These are phyloP conservation scores for Pitta sordida DNA, from an alignment of 2,113 vertebrate species.

Conservation along the genomic window DNA sequence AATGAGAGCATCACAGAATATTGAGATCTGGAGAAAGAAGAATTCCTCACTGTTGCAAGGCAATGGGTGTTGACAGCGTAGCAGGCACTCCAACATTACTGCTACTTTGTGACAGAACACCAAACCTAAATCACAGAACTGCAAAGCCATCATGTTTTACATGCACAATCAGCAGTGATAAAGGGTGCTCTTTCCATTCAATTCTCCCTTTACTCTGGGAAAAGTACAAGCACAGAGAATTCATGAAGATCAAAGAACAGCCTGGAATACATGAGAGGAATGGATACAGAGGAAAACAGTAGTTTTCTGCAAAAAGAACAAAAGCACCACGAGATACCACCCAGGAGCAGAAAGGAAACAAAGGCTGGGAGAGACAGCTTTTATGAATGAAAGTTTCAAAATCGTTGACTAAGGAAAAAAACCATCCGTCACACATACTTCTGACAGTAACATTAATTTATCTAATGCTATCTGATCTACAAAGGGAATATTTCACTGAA, in stretches of 20 bases:
- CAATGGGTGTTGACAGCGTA: background rate
- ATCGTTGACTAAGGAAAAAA: background rate
- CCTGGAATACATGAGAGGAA: background rate
- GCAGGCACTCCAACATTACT: background rate
- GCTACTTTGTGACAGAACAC: background rate
- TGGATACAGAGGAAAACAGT: background rate
- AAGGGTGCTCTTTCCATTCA: background rate
- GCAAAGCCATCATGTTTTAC: background rate
- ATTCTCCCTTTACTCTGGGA: background rate
- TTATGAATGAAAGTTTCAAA: background rate
- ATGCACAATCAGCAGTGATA: background rate
- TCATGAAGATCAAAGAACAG: background rate
- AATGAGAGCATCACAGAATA: background rate
- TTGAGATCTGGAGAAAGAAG: background rate
- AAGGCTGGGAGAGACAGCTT: background rate
- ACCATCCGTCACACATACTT: fast-evolving
- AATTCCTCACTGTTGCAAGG: background rate
- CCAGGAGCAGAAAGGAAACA: background rate
- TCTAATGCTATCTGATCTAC: background rate
- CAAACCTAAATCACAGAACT: background rate
- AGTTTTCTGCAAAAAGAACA: background rate
- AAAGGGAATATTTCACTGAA: background rate
- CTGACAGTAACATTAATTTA: background rate
- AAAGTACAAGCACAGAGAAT: background rate
- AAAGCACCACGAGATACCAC: background rate